Evolutionary conservation across 2,113 vertebrate species (phyloP).

Genomic region (Pelmatolapia mariae): DNA sequence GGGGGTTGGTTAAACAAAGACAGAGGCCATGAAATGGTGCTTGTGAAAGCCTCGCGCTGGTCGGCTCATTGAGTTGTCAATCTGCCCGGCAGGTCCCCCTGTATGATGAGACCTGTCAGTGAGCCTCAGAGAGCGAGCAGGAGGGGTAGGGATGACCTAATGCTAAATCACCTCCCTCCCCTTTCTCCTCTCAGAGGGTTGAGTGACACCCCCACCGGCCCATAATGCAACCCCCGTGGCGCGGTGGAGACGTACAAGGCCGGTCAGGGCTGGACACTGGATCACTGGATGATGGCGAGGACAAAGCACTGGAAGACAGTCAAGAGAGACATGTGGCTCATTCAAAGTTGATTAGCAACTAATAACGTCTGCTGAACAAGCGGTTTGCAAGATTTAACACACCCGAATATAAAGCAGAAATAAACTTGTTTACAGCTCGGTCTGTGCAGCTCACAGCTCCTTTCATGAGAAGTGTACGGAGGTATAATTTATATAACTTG

Average conservation of each 20-base stretch:
- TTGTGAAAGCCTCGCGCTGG: constrained; percentile 33
- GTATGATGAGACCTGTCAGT: constrained; percentile 44
- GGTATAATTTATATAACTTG: accelerated
- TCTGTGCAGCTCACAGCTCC: not conserved
- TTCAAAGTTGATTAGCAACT: not conserved
- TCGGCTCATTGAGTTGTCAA: constrained; percentile 64
- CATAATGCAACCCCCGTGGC: constrained; percentile 17
- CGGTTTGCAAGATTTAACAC: not conserved
- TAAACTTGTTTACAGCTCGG: not conserved
- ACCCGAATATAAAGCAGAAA: not conserved
- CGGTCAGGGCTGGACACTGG: not conserved
- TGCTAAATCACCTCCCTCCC: constrained; percentile 29
- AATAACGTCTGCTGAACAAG: not conserved
- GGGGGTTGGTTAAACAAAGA: constrained; percentile 33
- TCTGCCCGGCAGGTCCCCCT: constrained; percentile 44
- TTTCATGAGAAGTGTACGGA: not conserved
- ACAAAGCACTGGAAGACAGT: not conserved
- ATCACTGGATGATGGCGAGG: not conserved
- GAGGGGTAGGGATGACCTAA: constrained; percentile 53
- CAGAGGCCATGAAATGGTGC: constrained; percentile 50
- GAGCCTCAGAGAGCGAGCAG: not conserved
- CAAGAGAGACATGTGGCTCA: not conserved
- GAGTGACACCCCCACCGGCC: constrained; percentile 38
- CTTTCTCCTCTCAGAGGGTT: constrained; percentile 10
- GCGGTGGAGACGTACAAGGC: not conserved